Base-by-base conservation (phyloP, 2,797 vertebrate genomes). In the Falco novaeseelandiae region DNA sequence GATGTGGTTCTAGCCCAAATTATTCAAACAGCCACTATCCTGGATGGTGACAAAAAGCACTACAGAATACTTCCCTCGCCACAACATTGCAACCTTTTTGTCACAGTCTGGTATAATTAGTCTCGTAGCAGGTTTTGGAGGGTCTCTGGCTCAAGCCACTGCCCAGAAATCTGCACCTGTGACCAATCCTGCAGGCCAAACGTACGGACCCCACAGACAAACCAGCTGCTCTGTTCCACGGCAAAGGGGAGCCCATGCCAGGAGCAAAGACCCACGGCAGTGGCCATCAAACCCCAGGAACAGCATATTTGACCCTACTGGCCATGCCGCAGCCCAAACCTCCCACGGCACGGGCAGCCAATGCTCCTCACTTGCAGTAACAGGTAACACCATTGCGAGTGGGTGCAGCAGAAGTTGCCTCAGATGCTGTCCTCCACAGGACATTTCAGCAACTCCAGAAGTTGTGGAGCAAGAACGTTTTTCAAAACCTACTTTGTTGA, bases 111-210 rank as follows among this genome's bases (percentile, higher is more conserved):
- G 12, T 36, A 40, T 16, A 70, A 80, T 54, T 54, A 74, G 26
- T 21, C n/a, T 52, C 17, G 17, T 4, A 72, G 48, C 0, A 1
- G 40, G 30, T 42, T 55, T 22, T 42, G 46, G 55, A 65, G 0
- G 1, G 76, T 9, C 12, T 66, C 54, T 18, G 40, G 21, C 58
- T 65, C 42, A 85, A 87, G 62, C 14, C 8, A 54, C 32, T 66
- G 32, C 34, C 44, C 72, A 49, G 84, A 92, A 76, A 71, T 36
- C 26, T 49, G 26, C 30, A 38, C 16, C 25, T 67, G 6, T 65
- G 58, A 67, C 70, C 1, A 4, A 46, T 40, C 40, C 51, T 52
- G 32, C 12, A 32, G 1, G 49, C 30, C 34, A 55, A 54, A 17
- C 12, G 14, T 25, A 73, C 14, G 9, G 83, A 71, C 10, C 27